A percentile compares a stretch with the other conserved stretches of the same genome.
Conservation (phyloP, 2,797 vertebrate species). For the Chelmon rostratus region DNA sequence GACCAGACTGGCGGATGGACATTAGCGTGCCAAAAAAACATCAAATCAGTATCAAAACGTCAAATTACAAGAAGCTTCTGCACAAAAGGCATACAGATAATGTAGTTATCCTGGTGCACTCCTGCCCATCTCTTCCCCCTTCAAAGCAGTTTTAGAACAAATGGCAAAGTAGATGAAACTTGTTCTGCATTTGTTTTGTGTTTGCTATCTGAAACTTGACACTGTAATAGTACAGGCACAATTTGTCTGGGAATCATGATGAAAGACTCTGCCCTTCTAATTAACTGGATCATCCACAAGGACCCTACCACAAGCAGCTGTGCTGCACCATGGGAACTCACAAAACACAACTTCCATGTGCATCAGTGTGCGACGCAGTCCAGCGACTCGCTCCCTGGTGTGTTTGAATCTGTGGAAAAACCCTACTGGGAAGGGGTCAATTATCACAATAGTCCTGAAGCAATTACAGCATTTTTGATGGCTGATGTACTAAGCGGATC, state of each 20-base stretch:
- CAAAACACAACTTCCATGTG: neutral
- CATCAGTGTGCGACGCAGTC: neutral
- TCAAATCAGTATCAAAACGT: neutral
- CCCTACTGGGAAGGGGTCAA: neutral
- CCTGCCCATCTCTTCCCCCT: neutral
- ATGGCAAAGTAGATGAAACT: neutral
- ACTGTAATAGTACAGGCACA: neutral
- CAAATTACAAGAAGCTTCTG: neutral
- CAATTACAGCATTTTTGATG: neutral
- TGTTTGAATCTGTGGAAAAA: neutral
- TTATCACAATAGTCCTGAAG: neutral
- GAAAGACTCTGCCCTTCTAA: neutral
- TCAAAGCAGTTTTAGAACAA: neutral
- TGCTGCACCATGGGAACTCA: neutral
- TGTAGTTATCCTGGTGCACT: neutral
- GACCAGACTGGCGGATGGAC: neutral
- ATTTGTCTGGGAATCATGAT: neutral
- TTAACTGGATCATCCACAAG: conserved; percentile 6
- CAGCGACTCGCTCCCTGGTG: neutral
- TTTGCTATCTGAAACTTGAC: neutral
- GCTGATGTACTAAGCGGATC: neutral
- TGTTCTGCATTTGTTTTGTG: neutral
- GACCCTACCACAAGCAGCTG: conserved; percentile 5
- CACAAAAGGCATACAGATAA: neutral
- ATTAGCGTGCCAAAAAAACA: neutral